Evolutionary conservation across 2,888 invertebrate genomes (phyloP), one percentile per base, ranked within the genome.

Genomic region (Agrotis ipsilon): DNA sequence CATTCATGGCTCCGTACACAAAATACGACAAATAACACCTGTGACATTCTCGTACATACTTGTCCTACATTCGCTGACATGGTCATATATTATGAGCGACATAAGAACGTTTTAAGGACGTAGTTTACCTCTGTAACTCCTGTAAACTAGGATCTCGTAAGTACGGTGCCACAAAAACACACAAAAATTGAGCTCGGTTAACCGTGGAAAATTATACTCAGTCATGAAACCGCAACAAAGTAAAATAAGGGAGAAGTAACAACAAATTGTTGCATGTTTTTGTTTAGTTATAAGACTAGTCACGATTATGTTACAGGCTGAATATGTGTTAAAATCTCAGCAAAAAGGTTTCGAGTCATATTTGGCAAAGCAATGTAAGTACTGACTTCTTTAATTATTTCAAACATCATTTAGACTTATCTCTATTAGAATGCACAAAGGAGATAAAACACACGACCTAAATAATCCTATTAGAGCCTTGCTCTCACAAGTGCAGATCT

Each of bases 81-180:
- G 39, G 13, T 43, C 39, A 62, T 52, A 59, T 48, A 74, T 48
- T 54, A 58, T 69, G 57, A 27, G 52, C n/a, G 27, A 69, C 58
- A 32, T 62, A 74, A 74, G 61, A 51, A 68, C 61, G 74, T 74
- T 68, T 43, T 58, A 43, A 74, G 46, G 27, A 52, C 39, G n/a
- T 57, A 43, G 27, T 68, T 74, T 58, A 62, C 74, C 58, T 48
- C 69, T 21, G 48, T 52, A 32, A 62, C 69, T 59, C 51, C 57
- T 19, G 69, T 69, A 69, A 74, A 61, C 61, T 21, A 45, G 51
- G 27, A 32, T 48, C 67, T 43, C 48, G 21, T 62, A 61, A 19
- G 43, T 62, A 61, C 21, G 43, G 58, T 62, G 51, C 21, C 46
- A 68, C 61, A 61, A 58, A 54, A 61, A 48, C n/a, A 27, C 18